phyloP scores from a whole-genome alignment of 2,113 vertebrate genomes.

The Pholis gunnellus region DNA sequence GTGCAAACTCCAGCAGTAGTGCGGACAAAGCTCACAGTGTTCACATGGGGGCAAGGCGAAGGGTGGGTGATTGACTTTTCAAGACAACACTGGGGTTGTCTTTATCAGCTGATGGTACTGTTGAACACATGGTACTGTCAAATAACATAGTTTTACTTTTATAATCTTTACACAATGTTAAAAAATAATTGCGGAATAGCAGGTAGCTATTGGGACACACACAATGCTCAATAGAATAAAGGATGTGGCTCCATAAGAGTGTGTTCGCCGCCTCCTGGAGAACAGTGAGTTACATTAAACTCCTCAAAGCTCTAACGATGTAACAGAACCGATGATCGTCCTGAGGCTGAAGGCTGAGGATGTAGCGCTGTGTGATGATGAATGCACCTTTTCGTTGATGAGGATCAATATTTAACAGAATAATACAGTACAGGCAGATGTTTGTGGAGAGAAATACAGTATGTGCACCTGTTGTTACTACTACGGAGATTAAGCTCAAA shows the following conservation, averaged over 20 bases:
- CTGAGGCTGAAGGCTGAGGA: slow-evolving; percentile 17
- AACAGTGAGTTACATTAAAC: not conserved
- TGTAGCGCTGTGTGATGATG: not conserved
- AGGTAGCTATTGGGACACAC: not conserved
- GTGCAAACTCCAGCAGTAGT: not conserved
- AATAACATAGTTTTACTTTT: not conserved
- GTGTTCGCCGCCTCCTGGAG: not conserved
- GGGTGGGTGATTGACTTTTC: no score
- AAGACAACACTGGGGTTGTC: no score
- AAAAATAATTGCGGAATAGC: not conserved
- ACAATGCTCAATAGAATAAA: not conserved
- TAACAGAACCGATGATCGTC: not conserved
- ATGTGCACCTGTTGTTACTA: slow-evolving; percentile 3
- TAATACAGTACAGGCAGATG: not conserved
- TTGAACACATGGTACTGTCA: not conserved
- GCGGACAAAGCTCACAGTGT: not conserved
- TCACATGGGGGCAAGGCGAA: no score
- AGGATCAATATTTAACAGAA: slow-evolving; percentile 1
- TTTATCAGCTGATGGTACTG: no score
- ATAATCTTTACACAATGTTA: not conserved
- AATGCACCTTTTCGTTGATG: slow-evolving; percentile 10
- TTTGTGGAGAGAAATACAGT: not conserved
- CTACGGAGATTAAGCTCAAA: slow-evolving; percentile 19
- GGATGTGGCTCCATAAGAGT: not conserved
- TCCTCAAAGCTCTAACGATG: not conserved